Evolutionary conservation across 2,888 invertebrate species (phyloP).

Genomic region (Caenorhabditis sinica): DNA sequence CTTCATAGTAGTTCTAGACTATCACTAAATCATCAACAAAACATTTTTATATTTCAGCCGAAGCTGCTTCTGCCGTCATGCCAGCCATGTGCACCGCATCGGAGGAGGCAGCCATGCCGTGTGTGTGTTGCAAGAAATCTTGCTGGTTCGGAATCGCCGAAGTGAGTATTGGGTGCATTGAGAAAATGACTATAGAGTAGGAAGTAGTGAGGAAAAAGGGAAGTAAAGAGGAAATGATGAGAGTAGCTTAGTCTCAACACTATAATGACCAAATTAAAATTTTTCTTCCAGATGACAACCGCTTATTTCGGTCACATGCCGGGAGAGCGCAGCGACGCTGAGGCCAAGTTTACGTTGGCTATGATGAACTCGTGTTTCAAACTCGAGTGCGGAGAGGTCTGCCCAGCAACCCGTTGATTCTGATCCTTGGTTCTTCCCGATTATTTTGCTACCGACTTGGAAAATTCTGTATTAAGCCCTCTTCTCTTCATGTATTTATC

Average conservation of each 20-base stretch:
- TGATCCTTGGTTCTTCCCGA: neutral
- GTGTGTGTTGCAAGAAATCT: conserved; percentile 52
- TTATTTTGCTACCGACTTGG: neutral
- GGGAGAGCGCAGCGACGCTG: conserved; percentile 41
- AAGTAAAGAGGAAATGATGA: neutral
- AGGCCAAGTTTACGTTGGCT: conserved; percentile 50
- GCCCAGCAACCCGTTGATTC: conserved; percentile 29
- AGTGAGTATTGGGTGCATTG: conserved; percentile 31
- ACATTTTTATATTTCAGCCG: conserved; percentile 23
- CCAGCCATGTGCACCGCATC: conserved; percentile 40
- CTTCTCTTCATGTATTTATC: neutral
- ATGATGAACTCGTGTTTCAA: conserved; percentile 54
- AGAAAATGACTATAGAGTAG: neutral
- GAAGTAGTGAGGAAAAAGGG: conserved; percentile 16
- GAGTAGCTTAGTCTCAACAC: neutral
- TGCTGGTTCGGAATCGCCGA: conserved; percentile 55
- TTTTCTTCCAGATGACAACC: conserved; percentile 53
- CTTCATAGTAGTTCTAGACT: no score
- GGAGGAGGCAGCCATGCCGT: conserved; percentile 40
- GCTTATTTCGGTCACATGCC: conserved; percentile 63
- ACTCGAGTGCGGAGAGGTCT: conserved; percentile 41
- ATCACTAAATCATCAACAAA: no score
- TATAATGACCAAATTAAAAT: conserved; percentile 21
- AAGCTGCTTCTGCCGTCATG: conserved; percentile 35
- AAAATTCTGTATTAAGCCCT: neutral